A percentile compares a stretch with the other conserved stretches of the same genome.
Evolutionary conservation across 37 sponge, comb jelly and placozoan genomes (phyloP).

Genomic region (Ephydatia muelleri): DNA sequence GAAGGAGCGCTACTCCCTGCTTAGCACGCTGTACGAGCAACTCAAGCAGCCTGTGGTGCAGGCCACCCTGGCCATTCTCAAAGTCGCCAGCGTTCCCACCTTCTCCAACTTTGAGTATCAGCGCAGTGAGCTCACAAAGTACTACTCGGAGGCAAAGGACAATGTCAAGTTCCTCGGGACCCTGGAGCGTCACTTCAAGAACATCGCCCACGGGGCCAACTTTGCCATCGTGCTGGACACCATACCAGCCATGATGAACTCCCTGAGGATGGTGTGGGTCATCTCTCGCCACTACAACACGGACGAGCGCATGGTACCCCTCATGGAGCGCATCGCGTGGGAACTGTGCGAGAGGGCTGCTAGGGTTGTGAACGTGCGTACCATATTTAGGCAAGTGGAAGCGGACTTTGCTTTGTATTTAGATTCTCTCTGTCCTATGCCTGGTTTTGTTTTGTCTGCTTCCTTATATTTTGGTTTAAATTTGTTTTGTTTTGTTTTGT

Average conservation of each 20-base stretch:
- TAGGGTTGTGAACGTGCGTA: conserved; percentile 81
- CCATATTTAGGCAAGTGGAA: conserved; percentile 72
- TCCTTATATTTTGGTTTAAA: not conserved
- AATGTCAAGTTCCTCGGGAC: conserved; percentile 97
- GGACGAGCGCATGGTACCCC: conserved; percentile 97
- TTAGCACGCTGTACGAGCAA: conserved; percentile 92
- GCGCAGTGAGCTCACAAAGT: conserved; percentile 83
- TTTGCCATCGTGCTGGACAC: conserved; percentile 88
- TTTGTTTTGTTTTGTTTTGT: not conserved
- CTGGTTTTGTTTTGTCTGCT: not conserved
- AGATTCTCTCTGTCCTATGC: not conserved
- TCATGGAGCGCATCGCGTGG: conserved; percentile 97
- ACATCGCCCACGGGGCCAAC: conserved; percentile 91
- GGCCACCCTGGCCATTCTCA: conserved; percentile 69
- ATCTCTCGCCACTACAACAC: conserved; percentile 98
- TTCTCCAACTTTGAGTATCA: conserved; percentile 88
- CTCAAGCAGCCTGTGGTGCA: conserved; percentile 78
- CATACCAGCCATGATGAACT: conserved; percentile 95
- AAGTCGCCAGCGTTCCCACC: conserved; percentile 55
- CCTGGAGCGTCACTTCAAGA: conserved; percentile 99
- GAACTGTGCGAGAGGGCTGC: conserved; percentile 90
- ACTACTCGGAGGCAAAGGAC: conserved; percentile 96
- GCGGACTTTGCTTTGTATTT: not conserved
- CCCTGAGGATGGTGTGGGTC: conserved; percentile 99
- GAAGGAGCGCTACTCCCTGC: conserved; percentile 88